Conservation (phyloP, 64 coral and sea anemone species). For the Anthopleura sola region DNA sequence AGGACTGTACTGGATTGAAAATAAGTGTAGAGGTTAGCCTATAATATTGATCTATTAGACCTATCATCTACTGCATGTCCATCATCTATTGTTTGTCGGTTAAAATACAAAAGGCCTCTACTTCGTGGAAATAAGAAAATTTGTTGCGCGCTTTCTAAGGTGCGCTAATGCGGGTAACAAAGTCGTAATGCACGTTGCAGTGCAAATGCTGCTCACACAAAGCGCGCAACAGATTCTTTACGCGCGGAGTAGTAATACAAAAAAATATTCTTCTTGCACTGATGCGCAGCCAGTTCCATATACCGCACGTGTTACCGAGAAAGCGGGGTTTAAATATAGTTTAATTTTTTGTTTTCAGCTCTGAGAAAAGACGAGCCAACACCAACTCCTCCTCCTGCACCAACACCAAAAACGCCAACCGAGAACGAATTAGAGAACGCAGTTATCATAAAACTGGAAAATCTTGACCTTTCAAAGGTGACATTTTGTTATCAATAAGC, state of each 20-base stretch:
- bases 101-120: neutral
- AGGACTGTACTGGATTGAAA: constrained; percentile 38
- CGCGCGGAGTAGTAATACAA: neutral
- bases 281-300: neutral
- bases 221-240: no score
- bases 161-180: neutral
- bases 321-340: neutral
- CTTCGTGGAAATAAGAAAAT: neutral
- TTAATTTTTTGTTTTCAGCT: neutral
- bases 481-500: neutral
- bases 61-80: no score
- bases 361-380: neutral
- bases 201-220: neutral
- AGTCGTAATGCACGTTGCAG: neutral
- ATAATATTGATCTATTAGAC: neutral
- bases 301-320: neutral
- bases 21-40: constrained; percentile 37
- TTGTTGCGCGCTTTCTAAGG: neutral
- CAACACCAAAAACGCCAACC: constrained; percentile 16
- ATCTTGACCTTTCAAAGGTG: neutral
- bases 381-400: constrained; percentile 32
- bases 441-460: constrained; percentile 2
- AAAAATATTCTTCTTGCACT: neutral
- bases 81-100: neutral
- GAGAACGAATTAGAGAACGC: neutral